phyloP scores from a whole-genome alignment of 2,113 vertebrate species.

The Nycticryphes semicollaris region DNA sequence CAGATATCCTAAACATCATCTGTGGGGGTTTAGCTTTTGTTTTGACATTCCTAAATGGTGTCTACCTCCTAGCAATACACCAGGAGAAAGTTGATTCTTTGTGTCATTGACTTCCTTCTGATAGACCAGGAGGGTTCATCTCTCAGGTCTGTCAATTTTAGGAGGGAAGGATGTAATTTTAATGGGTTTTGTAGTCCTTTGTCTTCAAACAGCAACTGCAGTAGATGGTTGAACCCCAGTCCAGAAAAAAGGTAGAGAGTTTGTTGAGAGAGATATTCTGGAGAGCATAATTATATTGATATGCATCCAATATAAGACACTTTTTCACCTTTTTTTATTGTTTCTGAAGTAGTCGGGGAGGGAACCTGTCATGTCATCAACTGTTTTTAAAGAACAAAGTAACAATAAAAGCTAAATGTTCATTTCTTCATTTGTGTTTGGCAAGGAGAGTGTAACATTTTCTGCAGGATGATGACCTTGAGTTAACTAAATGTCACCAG shows the following conservation, averaged over 20 bases:
- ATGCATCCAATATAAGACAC: neutral
- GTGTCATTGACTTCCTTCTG: neutral
- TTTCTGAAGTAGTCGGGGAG: neutral
- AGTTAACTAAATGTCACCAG: conserved; percentile 1
- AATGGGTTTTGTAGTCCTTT: neutral
- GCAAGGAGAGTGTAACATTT: conserved; percentile 6
- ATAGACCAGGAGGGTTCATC: neutral
- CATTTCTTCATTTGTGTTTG: conserved; percentile 28
- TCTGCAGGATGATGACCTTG: conserved; percentile 33
- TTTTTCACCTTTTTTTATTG: neutral
- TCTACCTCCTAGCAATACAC: neutral
- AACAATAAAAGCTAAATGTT: neutral
- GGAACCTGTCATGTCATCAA: neutral
- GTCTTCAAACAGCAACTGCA: neutral
- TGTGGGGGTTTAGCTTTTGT: neutral
- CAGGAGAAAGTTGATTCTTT: neutral
- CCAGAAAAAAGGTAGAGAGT: neutral
- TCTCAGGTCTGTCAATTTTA: neutral
- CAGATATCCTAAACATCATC: neutral
- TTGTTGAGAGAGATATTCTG: neutral
- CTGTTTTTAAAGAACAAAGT: conserved; percentile 24
- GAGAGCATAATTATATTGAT: neutral
- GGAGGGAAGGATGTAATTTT: neutral
- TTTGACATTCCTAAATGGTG: neutral
- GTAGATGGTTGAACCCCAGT: neutral